Conservation (phyloP, 2,888 invertebrate species). For the Crematogaster levior region DNA sequence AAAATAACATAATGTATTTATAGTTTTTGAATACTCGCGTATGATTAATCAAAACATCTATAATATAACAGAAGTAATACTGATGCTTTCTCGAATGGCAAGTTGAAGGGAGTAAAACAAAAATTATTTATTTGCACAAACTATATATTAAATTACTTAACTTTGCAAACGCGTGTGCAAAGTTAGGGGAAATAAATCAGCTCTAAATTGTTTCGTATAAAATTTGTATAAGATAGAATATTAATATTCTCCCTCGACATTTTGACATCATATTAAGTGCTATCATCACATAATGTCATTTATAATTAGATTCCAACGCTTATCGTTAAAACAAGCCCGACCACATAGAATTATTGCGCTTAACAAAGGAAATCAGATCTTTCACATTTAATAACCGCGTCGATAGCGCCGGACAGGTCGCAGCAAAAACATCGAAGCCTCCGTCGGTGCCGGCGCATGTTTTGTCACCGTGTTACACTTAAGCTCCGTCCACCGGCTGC, state of each 20-base stretch:
- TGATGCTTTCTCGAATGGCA: background rate
- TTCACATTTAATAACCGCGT: conserved; percentile 37
- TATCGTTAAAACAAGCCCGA: background rate
- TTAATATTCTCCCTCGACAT: background rate
- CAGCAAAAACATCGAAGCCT: conserved; percentile 27
- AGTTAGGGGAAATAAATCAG: background rate
- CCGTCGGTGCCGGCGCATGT: conserved; percentile 7
- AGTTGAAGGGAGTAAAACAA: background rate
- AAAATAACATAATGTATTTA: background rate
- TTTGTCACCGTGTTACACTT: conserved; percentile 64
- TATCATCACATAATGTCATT: background rate
- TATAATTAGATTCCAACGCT: conserved; percentile 14
- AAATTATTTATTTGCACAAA: background rate
- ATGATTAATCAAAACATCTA: background rate
- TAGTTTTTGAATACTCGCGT: background rate
- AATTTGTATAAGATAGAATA: background rate
- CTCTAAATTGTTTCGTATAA: background rate
- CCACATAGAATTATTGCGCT: background rate
- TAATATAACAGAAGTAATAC: background rate
- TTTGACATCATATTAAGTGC: background rate
- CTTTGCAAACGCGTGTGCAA: too few relatives aligned
- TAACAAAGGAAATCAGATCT: conserved; percentile 12
- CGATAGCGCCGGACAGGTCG: conserved; percentile 15
- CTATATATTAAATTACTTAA: too few relatives aligned
- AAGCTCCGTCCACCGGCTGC: conserved; percentile 64